Conservation (phyloP, 2,797 vertebrate genomes). For the Eulemur mongoz region DNA sequence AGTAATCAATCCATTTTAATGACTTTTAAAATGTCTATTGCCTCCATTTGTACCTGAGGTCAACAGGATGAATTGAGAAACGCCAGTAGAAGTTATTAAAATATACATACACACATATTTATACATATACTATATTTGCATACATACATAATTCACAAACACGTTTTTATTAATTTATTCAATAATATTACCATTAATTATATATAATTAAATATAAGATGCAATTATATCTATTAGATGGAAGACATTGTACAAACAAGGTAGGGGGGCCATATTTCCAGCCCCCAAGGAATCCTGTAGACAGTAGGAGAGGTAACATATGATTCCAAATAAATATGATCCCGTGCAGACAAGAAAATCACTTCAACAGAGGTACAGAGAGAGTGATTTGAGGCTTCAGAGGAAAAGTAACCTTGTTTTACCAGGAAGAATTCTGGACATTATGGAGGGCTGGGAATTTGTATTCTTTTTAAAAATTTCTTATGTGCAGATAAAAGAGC, state of each 20-base stretch:
- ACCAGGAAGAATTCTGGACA: neutral
- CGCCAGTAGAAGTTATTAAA: neutral
- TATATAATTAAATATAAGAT: neutral
- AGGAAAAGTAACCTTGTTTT: neutral
- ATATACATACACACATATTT: neutral
- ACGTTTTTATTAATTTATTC: neutral
- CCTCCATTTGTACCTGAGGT: neutral
- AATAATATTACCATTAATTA: neutral
- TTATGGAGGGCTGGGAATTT: neutral
- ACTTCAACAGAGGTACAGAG: accelerated
- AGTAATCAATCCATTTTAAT: neutral
- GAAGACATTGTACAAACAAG: neutral
- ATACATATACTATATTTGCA: neutral
- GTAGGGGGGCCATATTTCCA: too few species aligned
- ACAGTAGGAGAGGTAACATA: neutral
- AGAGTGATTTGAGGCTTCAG: neutral
- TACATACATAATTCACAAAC: neutral
- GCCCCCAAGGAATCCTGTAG: neutral
- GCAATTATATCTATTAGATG: neutral
- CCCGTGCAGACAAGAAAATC: too few species aligned
- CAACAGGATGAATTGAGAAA: neutral
- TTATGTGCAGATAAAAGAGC: neutral
- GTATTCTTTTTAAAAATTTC: neutral
- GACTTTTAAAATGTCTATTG: neutral
- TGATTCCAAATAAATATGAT: accelerated